Evolutionary conservation across 2,888 invertebrate species (phyloP).

Genomic region (Ennomos erosarius): DNA sequence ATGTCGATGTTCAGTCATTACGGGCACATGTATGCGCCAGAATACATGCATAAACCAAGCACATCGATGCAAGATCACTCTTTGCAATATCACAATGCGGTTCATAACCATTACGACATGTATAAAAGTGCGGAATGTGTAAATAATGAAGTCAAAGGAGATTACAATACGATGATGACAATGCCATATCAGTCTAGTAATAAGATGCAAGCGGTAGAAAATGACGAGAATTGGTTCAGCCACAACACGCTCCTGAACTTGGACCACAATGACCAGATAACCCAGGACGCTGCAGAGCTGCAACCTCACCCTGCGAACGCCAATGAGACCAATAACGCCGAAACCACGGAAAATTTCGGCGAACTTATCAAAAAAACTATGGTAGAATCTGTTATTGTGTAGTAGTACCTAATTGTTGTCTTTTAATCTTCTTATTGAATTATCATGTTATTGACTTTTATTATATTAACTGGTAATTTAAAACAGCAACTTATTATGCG

Average conservation of each 20-base stretch:
- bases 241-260: constrained; percentile 72
- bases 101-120: constrained; percentile 71
- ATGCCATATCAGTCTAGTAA: constrained; percentile 86
- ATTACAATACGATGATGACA: constrained; percentile 88
- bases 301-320: constrained; percentile 51
- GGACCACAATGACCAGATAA: constrained; percentile 69
- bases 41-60: constrained; percentile 72
- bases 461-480: constrained; percentile 70
- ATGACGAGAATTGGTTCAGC: constrained; percentile 81
- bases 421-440: constrained; percentile 69
- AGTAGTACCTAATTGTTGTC: constrained; percentile 81
- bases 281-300: constrained; percentile 64
- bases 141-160: constrained; percentile 78
- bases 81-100: constrained; percentile 66
- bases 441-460: constrained; percentile 78
- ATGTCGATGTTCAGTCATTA: constrained; percentile 82
- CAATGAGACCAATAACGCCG: constrained; percentile 56
- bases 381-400: constrained; percentile 95
- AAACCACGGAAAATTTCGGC: constrained; percentile 91
- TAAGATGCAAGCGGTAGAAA: constrained; percentile 88
- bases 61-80: constrained; percentile 63
- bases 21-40: constrained; percentile 77
- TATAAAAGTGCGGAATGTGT: constrained; percentile 73
- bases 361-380: constrained; percentile 97
- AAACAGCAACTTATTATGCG: constrained; percentile 37